Conservation (phyloP, 2,888 invertebrate species). For the Eupithecia exiguata region DNA sequence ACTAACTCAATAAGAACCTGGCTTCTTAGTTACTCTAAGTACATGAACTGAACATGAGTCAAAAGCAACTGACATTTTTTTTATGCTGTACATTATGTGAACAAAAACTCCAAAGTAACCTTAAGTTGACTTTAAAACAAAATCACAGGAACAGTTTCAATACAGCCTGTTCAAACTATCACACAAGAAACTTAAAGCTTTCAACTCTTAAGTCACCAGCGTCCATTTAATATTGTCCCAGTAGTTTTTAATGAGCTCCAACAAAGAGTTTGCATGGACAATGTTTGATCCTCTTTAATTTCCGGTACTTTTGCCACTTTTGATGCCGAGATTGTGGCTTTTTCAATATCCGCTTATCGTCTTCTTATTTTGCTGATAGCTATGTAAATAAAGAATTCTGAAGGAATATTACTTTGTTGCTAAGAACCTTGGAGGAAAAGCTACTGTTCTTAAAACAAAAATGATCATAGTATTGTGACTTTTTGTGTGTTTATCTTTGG, state of each 20-base stretch:
- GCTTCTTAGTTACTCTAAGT: background rate
- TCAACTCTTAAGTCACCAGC: conserved; percentile 8
- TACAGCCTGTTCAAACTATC: conserved; percentile 8
- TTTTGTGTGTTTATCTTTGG: too few species aligned
- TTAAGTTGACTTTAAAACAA: background rate
- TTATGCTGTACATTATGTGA: background rate
- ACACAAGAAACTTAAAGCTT: background rate
- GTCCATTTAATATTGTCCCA: conserved; percentile 28
- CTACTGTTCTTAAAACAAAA: background rate
- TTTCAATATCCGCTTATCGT: conserved; percentile 47
- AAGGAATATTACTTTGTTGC: background rate
- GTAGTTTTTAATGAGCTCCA: conserved; percentile 49
- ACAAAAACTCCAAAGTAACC: background rate
- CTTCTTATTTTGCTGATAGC: conserved; percentile 41
- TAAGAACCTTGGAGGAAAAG: background rate
- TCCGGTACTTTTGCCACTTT: conserved; percentile 53
- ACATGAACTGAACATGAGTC: background rate
- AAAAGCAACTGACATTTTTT: background rate
- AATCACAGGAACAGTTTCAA: conserved; percentile 5
- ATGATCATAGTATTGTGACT: background rate
- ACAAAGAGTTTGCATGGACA: conserved; percentile 47
- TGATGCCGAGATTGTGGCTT: conserved; percentile 48
- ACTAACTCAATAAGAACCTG: background rate
- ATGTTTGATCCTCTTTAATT: conserved; percentile 54
- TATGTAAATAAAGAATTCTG: conserved; percentile 41